These are phyloP conservation scores for Sinodicranocentrus sp. DNA, from an alignment of 2,888 invertebrate species.

Conservation along the genomic window DNA sequence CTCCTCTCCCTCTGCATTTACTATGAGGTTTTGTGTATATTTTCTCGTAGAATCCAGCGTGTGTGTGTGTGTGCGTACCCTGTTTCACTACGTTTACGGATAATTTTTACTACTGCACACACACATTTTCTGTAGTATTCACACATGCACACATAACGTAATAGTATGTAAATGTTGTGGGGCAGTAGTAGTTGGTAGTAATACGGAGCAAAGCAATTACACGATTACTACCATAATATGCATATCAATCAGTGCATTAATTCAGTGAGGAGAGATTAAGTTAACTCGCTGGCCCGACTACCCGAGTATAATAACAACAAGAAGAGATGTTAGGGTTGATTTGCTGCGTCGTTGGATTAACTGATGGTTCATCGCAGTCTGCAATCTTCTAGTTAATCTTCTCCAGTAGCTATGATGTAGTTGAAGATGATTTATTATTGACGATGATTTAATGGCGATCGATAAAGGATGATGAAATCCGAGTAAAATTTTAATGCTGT, in stretches of 20 bases:
- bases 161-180: constrained; percentile 4
- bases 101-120: background rate
- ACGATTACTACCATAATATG: constrained; percentile 26
- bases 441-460: constrained; percentile 33
- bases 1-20: background rate
- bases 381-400: background rate
- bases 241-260: constrained; percentile 33
- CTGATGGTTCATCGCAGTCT: background rate
- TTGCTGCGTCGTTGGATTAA: too few relatives aligned
- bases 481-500: too few relatives aligned
- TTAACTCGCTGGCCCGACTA: too few relatives aligned
- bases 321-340: too few relatives aligned
- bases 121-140: background rate
- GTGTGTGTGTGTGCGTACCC: background rate
- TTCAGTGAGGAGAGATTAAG: constrained; percentile 18
- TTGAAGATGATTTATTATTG: constrained; percentile 40
- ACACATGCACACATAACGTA: background rate
- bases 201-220: constrained; percentile 11
- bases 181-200: background rate
- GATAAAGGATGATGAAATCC: constrained; percentile 27
- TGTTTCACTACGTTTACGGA: background rate
- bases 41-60: background rate
- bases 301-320: background rate
- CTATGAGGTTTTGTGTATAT: background rate
- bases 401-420: constrained; percentile 14